A percentile compares a stretch with the other conserved stretches of the same genome.
These are phyloP conservation scores for Polylopha cassiicola DNA, from an alignment of 2,888 invertebrate species.

Conservation along the genomic window DNA sequence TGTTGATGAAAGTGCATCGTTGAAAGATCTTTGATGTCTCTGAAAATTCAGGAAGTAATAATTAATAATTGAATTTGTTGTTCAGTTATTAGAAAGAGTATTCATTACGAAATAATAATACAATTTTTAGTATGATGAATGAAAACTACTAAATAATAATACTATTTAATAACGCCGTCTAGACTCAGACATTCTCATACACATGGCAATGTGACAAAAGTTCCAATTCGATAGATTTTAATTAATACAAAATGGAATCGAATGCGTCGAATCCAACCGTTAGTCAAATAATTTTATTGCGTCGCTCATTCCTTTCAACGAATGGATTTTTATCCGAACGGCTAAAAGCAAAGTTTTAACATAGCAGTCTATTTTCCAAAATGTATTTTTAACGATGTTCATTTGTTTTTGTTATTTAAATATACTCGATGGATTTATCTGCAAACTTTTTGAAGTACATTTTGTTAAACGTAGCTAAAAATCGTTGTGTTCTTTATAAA, in stretches of 20 bases:
- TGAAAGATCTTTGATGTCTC: too few relatives aligned
- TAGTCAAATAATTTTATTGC: conserved; percentile 47
- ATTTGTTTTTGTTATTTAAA: conserved; percentile 13
- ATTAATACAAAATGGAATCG: conserved; percentile 50
- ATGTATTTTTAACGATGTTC: conserved; percentile 39
- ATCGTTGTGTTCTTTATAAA: conserved; percentile 2
- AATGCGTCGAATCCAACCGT: conserved; percentile 41
- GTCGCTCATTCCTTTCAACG: conserved; percentile 45
- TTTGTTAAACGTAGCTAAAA: not conserved
- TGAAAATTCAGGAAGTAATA: too few relatives aligned
- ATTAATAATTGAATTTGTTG: too few relatives aligned
- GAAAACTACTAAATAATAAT: too few relatives aligned
- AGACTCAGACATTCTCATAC: conserved; percentile 30
- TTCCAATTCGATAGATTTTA: conserved; percentile 42
- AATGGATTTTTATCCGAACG: conserved; percentile 51
- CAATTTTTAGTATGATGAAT: too few relatives aligned
- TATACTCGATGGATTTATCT: too few relatives aligned
- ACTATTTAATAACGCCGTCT: conserved; percentile 28
- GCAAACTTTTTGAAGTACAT: too few relatives aligned
- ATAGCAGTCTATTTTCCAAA: conserved; percentile 55
- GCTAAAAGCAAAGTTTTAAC: conserved; percentile 63
- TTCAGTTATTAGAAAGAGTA: too few relatives aligned
- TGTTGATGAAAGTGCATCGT: too few relatives aligned
- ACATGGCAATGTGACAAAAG: conserved; percentile 31
- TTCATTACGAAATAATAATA: too few relatives aligned